Evolutionary conservation across 1,140 invertebrate species (phyloP), one percentile per base, ranked within the genome.

Genomic region (Drosophila kikkawai): DNA sequence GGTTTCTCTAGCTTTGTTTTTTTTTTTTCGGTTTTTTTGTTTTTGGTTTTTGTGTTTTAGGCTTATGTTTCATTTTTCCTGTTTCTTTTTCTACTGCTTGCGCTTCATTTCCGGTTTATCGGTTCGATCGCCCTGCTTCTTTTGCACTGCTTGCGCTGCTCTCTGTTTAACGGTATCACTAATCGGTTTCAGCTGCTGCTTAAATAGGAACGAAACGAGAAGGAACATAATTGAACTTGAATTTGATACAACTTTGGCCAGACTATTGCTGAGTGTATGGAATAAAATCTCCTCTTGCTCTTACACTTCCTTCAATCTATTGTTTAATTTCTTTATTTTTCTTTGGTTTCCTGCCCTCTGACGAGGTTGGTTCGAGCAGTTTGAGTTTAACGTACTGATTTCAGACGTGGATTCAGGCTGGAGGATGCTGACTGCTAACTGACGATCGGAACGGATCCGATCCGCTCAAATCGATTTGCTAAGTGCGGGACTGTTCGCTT

Each of bases 161-260:
- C 60, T 59, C 58, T 53, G 71, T 65, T 87, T 88, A 88, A 88
- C 77, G 80, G 80, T 88, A 88, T 88, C 85, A 90, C 85, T 90
- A 88, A 88, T 75, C 67, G 82, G 78, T 88, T 81, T 59, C 81
- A 57, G 58, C 68, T 76, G 61, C 74, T 67, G 77, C 67, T 78
- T 78, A 88, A 80, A 68, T 88, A 88, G 84, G 84, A 88, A 88
- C 84, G 61, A 88, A 88, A 88, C 68, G 80, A 80, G 86, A 90
- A 90, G 85, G 85, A 90, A 90, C 85, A 90, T 90, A 90, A 90
- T 90, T 90, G 75, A 88, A 85, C 74, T 84, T 85, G 78, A 88
- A 88, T 90, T 84, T 84, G 19, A 75, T 83, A 80, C 82, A 85
- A 85, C 79, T 73, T 56, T 73, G 53, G 53, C 55, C 70, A 71